phyloP scores from a whole-genome alignment of 2,113 vertebrate genomes.

The Microcebus griseorufus region DNA sequence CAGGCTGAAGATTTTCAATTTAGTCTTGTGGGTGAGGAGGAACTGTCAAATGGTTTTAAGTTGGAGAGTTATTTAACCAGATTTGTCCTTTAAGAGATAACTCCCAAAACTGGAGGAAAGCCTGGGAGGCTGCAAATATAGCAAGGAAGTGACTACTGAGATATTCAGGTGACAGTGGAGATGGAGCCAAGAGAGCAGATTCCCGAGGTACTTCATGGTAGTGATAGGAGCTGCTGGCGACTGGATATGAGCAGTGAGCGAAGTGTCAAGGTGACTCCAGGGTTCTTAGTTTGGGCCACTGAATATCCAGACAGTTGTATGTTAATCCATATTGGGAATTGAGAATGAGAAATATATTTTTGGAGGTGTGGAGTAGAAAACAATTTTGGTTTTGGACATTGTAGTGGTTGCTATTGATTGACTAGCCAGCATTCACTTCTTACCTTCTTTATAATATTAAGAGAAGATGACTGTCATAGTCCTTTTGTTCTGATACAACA shows the following conservation, averaged over 20 bases:
- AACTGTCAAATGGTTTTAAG: background rate
- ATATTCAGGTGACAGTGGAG: background rate
- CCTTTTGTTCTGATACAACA: background rate
- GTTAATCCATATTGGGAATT: background rate
- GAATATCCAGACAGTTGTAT: background rate
- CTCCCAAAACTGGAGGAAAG: background rate
- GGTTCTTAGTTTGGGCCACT: background rate
- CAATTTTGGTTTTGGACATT: background rate
- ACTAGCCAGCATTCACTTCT: background rate
- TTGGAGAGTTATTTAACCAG: background rate
- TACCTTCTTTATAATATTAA: background rate
- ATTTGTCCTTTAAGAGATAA: background rate
- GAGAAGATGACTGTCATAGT: background rate
- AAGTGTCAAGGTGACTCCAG: background rate
- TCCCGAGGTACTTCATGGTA: background rate
- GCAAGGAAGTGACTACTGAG: background rate
- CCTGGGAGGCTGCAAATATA: background rate
- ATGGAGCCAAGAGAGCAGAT: background rate
- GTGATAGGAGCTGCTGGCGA: background rate
- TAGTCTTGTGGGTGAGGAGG: background rate
- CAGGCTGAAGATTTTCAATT: background rate
- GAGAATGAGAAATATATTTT: slow-evolving; percentile 9
- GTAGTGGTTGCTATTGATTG: background rate
- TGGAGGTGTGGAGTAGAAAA: background rate
- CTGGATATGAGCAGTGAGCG: background rate